A percentile compares a stretch with the other conserved stretches of the same genome.
Conservation (phyloP, 2,113 vertebrate genomes). For the Capreolus pygargus region DNA sequence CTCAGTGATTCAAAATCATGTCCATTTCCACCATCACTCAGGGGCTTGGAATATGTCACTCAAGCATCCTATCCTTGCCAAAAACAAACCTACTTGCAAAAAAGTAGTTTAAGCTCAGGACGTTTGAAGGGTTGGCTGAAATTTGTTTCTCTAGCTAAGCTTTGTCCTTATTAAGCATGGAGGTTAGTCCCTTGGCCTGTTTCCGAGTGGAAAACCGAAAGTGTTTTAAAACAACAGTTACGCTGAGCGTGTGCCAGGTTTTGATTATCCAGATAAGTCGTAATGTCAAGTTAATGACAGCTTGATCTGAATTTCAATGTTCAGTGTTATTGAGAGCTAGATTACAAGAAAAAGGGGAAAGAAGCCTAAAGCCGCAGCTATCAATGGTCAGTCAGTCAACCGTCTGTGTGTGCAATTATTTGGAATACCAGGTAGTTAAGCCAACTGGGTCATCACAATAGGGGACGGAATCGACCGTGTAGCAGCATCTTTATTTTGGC, state of each 20-base stretch:
- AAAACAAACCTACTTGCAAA: background rate
- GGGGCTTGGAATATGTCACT: background rate
- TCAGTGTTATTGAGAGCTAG: background rate
- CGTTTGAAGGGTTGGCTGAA: background rate
- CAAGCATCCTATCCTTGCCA: background rate
- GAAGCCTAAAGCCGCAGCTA: background rate
- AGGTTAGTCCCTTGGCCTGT: conserved; percentile 1
- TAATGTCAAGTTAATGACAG: conserved; percentile 37
- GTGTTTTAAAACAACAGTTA: conserved; percentile 29
- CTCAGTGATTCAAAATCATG: background rate
- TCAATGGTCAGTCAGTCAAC: background rate
- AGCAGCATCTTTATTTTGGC: background rate
- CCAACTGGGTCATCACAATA: background rate
- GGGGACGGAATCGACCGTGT: background rate
- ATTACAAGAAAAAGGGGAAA: background rate
- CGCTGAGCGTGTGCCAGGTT: background rate
- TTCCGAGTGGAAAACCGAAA: conserved; percentile 21
- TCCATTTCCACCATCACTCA: background rate
- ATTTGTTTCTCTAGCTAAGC: conserved; percentile 36
- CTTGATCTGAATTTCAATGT: background rate
- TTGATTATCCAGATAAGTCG: conserved; percentile 18
- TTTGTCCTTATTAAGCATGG: conserved; percentile 24
- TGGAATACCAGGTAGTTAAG: background rate
- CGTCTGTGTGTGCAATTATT: background rate
- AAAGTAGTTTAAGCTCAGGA: background rate